A percentile compares a stretch with the other conserved stretches of the same genome.
Evolutionary conservation across 2,888 invertebrate genomes (phyloP).

Genomic region (Iphiclides podalirius): DNA sequence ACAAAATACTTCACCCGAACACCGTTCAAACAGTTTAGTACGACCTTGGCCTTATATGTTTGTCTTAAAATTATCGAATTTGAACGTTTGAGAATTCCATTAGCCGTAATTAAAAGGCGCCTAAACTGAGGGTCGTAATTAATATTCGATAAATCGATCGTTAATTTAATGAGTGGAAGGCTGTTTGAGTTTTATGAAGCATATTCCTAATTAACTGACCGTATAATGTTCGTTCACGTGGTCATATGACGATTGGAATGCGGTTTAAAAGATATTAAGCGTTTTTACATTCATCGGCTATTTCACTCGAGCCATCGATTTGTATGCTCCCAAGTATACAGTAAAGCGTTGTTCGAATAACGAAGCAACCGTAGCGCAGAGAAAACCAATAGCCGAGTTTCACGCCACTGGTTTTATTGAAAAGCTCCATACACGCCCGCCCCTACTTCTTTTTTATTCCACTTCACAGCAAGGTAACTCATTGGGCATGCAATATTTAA

Average conservation of each 20-base stretch:
- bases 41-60: slow-evolving; percentile 31
- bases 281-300: neutral
- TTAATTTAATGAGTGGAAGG: slow-evolving; percentile 37
- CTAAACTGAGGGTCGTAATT: slow-evolving; percentile 36
- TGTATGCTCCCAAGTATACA: slow-evolving; percentile 12
- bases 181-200: slow-evolving; percentile 27
- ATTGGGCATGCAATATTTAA: slow-evolving; percentile 19
- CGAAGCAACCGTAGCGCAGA: slow-evolving; percentile 39
- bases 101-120: slow-evolving; percentile 41
- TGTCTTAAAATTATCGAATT: slow-evolving; percentile 39
- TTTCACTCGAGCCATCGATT: slow-evolving; percentile 7
- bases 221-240: slow-evolving; percentile 35
- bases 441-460: slow-evolving; percentile 50
- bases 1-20: slow-evolving; percentile 15
- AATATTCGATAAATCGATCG: slow-evolving; percentile 42
- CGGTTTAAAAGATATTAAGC: slow-evolving; percentile 19
- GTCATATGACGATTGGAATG: slow-evolving; percentile 32
- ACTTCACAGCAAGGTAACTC: slow-evolving; percentile 33
- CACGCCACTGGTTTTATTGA: slow-evolving; percentile 65
- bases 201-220: slow-evolving; percentile 34
- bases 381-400: slow-evolving; percentile 64
- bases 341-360: slow-evolving; percentile 24
- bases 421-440: slow-evolving; percentile 50
- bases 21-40: slow-evolving; percentile 30
- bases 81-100: slow-evolving; percentile 41